Evolutionary conservation across 1,140 invertebrate genomes (phyloP), one percentile per base, ranked within the genome.

Genomic region (Drosophila truncata): DNA sequence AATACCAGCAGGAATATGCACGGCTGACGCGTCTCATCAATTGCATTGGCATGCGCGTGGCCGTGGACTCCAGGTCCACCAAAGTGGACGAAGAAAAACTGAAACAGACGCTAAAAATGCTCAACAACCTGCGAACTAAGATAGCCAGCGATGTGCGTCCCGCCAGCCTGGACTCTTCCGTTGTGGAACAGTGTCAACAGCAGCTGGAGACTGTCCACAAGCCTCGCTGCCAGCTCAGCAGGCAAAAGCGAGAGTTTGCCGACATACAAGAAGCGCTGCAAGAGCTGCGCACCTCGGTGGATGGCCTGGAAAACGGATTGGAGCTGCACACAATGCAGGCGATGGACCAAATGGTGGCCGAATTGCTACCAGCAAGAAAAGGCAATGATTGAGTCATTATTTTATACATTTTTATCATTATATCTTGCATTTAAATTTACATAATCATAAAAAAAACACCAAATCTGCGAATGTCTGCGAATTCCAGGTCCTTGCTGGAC

Each of bases 1-100:
- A 92, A n/a, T 92, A 92, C 65, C 25, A 60, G 10, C 39, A 27
- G 4, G 58, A 75, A 7, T 88, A 69, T 16, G 18, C 20, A 0
- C 67, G 67, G 16, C 57, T 88, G 6, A 35, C 54, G 0, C 39
- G 46, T 7, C 18, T 92, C 0, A 37, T 61, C 2, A 81, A 88
- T 27, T 50, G 78, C 11, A 41, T 67, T 1, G 49, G 39, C 1
- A 47, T 82, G 2, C 58, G 78, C 5, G 14, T 57, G 4, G 59
- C 63, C 0, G 13, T 86, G 10, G 46, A 71, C 10, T n/a, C 13
- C 13, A 29, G 52, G 25, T 14, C 70, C 7, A 11, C 54, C 8
- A 18, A 25, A 0, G 18, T 67, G 8, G 18, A 16, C 4, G 16
- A 37, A 20, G 9, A 37, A 0, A 37, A 16, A 16, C 18, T 13